Conservation (phyloP, 2,113 vertebrate species). For the Montifringilla adamsi region DNA sequence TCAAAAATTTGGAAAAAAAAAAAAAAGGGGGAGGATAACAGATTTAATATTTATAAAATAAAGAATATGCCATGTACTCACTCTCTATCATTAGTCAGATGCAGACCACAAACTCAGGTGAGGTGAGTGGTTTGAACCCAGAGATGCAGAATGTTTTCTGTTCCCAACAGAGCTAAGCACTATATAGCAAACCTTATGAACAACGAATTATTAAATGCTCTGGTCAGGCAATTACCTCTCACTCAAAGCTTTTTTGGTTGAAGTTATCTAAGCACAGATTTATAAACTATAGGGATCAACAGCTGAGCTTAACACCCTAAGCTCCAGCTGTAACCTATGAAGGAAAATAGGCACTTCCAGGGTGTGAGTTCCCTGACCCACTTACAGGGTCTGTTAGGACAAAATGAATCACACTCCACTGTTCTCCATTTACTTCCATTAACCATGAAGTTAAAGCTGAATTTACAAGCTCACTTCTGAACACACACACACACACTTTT, state of each 20-base stretch:
- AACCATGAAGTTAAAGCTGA: not conserved
- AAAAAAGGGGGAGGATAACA: accelerated
- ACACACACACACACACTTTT: not conserved
- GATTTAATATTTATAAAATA: not conserved
- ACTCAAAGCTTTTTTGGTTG: not conserved
- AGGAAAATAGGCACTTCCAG: not conserved
- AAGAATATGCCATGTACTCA: not conserved
- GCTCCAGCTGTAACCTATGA: not conserved
- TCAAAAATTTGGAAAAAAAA: not conserved
- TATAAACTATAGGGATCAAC: not conserved
- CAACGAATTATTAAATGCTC: not conserved
- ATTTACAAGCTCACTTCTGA: not conserved
- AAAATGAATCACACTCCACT: not conserved
- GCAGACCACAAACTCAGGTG: not conserved
- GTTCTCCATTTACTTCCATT: not conserved
- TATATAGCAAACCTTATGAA: not conserved
- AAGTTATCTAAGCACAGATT: not conserved
- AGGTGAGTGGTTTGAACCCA: not conserved
- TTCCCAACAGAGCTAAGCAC: not conserved
- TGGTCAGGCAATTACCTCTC: not conserved
- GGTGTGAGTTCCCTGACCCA: conserved; percentile 9
- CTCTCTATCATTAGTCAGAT: not conserved
- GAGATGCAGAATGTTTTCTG: not conserved
- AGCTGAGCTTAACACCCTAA: not conserved
- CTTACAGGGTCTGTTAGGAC: not conserved